Percentiles rank a stretch among this genome's conserved stretches.
These are phyloP conservation scores for Calidris pygmaea DNA, from an alignment of 2,113 vertebrate species.

Conservation along the genomic window DNA sequence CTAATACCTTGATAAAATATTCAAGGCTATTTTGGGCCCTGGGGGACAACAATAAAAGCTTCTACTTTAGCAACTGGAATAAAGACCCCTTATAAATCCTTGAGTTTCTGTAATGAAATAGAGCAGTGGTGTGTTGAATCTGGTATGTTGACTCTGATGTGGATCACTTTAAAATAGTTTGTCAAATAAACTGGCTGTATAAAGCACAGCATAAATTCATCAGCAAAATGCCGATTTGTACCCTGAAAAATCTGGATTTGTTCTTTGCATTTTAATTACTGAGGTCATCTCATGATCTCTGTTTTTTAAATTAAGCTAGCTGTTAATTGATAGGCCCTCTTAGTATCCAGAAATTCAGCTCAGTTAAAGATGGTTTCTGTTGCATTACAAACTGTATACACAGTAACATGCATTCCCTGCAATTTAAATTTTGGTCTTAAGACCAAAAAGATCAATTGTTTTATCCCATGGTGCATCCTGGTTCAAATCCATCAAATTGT, in stretches of 20 bases:
- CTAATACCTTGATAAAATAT: background rate
- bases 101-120: background rate
- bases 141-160: accelerated
- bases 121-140: background rate
- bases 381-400: background rate
- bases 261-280: background rate
- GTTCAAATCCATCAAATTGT: background rate
- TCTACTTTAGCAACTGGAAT: background rate
- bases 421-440: background rate
- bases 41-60: background rate
- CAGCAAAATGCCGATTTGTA: background rate
- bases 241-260: background rate
- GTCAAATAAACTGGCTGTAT: background rate
- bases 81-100: background rate
- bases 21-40: background rate
- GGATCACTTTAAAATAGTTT: background rate
- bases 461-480: background rate
- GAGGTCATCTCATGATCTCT: background rate
- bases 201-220: background rate
- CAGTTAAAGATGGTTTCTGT: background rate
- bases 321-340: background rate
- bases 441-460: background rate
- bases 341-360: background rate
- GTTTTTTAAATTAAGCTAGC: background rate
- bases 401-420: background rate